Percentiles rank a stretch among this genome's conserved stretches.
These are phyloP conservation scores for Trachymyrmex septentrionalis DNA, from an alignment of 1,140 invertebrate genomes.

Conservation along the genomic window DNA sequence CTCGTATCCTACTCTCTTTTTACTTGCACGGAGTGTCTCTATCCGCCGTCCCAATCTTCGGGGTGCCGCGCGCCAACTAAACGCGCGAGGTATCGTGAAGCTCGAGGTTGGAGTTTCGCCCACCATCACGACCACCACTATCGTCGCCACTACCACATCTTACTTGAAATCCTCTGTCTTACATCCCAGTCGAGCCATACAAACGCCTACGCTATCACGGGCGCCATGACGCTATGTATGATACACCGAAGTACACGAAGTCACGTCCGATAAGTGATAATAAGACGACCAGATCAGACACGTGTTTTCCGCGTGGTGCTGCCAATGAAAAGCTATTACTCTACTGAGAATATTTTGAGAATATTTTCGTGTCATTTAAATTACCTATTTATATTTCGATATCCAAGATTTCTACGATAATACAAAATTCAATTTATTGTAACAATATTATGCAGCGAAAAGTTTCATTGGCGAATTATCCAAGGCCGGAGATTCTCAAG, in stretches of 20 bases:
- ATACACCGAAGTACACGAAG: neutral
- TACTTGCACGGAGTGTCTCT: constrained; percentile 65
- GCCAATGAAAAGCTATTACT: neutral
- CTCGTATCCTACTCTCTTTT: constrained; percentile 46
- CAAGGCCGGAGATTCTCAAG: constrained; percentile 7
- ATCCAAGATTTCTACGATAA: neutral
- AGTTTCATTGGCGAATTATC: constrained; percentile 32
- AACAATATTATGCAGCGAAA: constrained; percentile 6
- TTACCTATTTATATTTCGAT: neutral
- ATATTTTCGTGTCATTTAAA: neutral
- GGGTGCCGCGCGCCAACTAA: constrained; percentile 87
- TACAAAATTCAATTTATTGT: neutral
- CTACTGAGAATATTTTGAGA: neutral
- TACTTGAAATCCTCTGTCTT: constrained; percentile 34
- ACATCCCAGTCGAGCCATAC: neutral
- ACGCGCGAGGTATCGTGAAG: constrained; percentile 81
- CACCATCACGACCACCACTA: constrained; percentile 70
- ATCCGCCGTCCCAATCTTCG: constrained; percentile 84
- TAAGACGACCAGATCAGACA: neutral
- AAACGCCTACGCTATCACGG: constrained; percentile 1
- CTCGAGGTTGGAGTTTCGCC: constrained; percentile 74
- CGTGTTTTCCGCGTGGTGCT: neutral
- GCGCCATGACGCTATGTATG: constrained; percentile 4
- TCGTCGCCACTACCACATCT: constrained; percentile 24
- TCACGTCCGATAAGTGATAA: constrained; percentile 47